Base-by-base conservation (phyloP, 1,140 invertebrate genomes). In the Chironomus striatipennis region DNA sequence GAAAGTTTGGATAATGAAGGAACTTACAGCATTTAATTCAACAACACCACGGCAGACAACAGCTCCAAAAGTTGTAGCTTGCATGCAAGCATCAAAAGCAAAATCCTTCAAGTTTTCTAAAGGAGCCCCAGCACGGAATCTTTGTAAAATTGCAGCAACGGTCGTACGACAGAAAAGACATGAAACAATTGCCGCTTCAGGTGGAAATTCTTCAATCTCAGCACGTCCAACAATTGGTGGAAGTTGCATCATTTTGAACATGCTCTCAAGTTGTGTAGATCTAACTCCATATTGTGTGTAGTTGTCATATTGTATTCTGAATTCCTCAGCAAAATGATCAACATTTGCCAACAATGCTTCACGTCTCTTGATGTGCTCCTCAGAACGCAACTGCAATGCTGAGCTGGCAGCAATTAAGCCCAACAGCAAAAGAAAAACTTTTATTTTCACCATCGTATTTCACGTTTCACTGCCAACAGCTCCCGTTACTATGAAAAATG, bases 201-300 rank as follows among this genome's bases (percentile, higher is more conserved):
- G 17, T 18, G 65, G 65, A 70, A 70, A 18, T 70, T 70, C 65
- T 20, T 70, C 65, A 20, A 21, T n/a, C 20, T 70, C 65, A 20
- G 10, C 65, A 20, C 65, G 17, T 5, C 17, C 17, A 21, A 20
- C 17, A 10, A 20, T 21, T 2, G 17, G 9, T 8, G 65, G 65
- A 18, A 70, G 9, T 18, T 70, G n/a, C 20, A 70, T 20, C 20
- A 21, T 21, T 18, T 70, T n/a, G 15, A 70, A 18, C 65, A 70
- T 70, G 17, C 9, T 21, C 7, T 70, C 65, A 12, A 70, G 20
- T 70, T 18, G 8, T 18, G 20, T 20, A 1, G 65, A 70, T 4
- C 65, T 15, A 20, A 20, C 9, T n/a, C 65, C 65, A 70, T 21
- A 20, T n/a, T 1, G n/a, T 70, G 65, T 70, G 10, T 70, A 70